phyloP scores from a whole-genome alignment of 2,888 invertebrate species.

The Agrenia bidenticulata region DNA sequence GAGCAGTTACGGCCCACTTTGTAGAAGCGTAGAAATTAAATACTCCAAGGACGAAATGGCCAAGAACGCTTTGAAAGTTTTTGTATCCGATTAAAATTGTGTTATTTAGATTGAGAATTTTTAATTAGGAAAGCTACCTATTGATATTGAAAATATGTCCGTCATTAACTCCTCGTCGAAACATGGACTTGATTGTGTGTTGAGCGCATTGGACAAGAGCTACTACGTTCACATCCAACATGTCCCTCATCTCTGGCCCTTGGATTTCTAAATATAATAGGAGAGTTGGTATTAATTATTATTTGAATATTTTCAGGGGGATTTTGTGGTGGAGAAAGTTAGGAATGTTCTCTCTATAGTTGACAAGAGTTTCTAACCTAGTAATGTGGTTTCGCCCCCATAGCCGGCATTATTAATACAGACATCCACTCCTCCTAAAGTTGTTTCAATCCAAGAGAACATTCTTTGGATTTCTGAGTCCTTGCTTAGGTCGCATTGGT shows the following conservation, averaged over 20 bases:
- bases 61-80: constrained; percentile 54
- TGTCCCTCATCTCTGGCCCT: constrained; percentile 37
- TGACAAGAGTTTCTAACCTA: constrained; percentile 27
- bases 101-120: neutral
- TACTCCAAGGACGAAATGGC: constrained; percentile 54
- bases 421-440: constrained; percentile 41
- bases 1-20: constrained; percentile 61
- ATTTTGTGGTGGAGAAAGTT: too few species aligned
- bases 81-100: neutral
- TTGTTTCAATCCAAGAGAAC: constrained; percentile 42
- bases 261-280: constrained; percentile 29
- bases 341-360: too few species aligned
- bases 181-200: constrained; percentile 31
- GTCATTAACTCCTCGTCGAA: constrained; percentile 35
- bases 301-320: too few species aligned
- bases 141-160: constrained; percentile 45
- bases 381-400: constrained; percentile 19
- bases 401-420: constrained; percentile 48
- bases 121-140: constrained; percentile 17
- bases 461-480: constrained; percentile 40
- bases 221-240: constrained; percentile 44
- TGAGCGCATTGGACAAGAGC: constrained; percentile 30
- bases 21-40: constrained; percentile 60
- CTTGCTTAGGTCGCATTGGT: constrained; percentile 42
- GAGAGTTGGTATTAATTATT: too few species aligned